Base-by-base conservation (phyloP, 30 jellyfish, hydroid and myxozoan genomes). In the Turritopsis rubra region DNA sequence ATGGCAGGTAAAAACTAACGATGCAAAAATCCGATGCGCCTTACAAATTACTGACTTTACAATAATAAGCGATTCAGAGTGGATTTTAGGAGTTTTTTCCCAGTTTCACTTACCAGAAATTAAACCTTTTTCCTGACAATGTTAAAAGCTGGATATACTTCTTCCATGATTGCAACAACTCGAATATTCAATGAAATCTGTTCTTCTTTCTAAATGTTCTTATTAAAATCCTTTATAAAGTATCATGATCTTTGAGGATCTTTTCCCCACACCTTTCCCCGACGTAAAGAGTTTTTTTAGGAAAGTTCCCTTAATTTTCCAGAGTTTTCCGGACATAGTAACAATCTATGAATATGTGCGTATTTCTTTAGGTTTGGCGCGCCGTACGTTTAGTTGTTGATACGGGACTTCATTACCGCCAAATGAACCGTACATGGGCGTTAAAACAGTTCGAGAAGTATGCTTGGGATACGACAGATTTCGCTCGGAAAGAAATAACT, bases 381-480 rank as follows among this genome's bases (percentile, higher is more conserved):
- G 98, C 98, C 52, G 95, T 92, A 16, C 87, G 98, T 16, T 71
- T 92, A 52, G 82, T 92, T 1, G 96, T 92, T 8, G 98, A 92
- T 85, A 79, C 96, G 18, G 98, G 98, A 7, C 75, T 92, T 72
- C 98, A 92, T 53, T 87, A 72, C 92, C 52, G 96, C 52, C 85
- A 82, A 71, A 87, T 85, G 84, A 92, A 86, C 52, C 88, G 96
- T 85, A 88, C 95, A 7, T 92, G 98, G 98, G 98, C 98, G 7
- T 70, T 92, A 77, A 75, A 87, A 27, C 93, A 71, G 87, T 84
- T 92, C 52, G 96, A 92, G 66, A 89, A 92, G 25, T 92, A 79
- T 76, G 94, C 98, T 0, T 92, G 95, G 98, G 98, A 92, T 72
- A 88, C 91, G 0, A 8, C 89, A 21, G 98, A 92, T 81, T 92